Percentiles rank a stretch among this genome's conserved stretches.
phyloP scores from a whole-genome alignment of 2,888 invertebrate genomes.

The Cordilura impudica region DNA sequence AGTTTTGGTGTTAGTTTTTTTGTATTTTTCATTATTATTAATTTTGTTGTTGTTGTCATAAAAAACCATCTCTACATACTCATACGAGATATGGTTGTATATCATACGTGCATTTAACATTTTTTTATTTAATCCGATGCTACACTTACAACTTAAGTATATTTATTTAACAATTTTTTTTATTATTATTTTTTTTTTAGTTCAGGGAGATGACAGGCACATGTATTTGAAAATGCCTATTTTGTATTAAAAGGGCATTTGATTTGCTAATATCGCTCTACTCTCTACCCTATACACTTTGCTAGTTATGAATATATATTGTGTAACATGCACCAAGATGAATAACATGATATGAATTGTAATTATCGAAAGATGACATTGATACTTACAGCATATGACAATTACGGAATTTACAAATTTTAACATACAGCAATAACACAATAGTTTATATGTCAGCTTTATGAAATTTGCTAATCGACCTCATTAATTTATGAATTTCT shows the following conservation, averaged over 20 bases:
- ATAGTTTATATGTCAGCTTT: no score
- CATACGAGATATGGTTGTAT: not conserved
- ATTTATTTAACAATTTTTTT: slow-evolving; percentile 21
- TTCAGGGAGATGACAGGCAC: slow-evolving; percentile 58
- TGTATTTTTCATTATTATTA: not conserved
- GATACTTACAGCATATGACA: not conserved
- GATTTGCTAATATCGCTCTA: not conserved
- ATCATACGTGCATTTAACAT: slow-evolving; percentile 5
- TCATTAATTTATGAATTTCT: no score
- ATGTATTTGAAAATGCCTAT: not conserved
- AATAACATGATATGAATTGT: not conserved
- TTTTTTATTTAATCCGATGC: slow-evolving; percentile 7
- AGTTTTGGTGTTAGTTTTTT: slow-evolving; percentile 50
- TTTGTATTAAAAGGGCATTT: slow-evolving; percentile 11
- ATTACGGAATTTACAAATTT: not conserved
- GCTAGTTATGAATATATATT: no score
- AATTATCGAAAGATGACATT: not conserved
- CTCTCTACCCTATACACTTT: no score
- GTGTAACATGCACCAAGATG: not conserved
- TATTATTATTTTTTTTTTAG: slow-evolving; percentile 27
- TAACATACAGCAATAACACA: no score
- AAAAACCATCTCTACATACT: not conserved
- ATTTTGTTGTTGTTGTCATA: not conserved
- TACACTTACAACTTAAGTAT: slow-evolving; percentile 9
- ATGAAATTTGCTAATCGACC: no score